These are phyloP conservation scores for Rhamnusium bicolor DNA, from an alignment of 2,888 invertebrate species.

Conservation along the genomic window DNA sequence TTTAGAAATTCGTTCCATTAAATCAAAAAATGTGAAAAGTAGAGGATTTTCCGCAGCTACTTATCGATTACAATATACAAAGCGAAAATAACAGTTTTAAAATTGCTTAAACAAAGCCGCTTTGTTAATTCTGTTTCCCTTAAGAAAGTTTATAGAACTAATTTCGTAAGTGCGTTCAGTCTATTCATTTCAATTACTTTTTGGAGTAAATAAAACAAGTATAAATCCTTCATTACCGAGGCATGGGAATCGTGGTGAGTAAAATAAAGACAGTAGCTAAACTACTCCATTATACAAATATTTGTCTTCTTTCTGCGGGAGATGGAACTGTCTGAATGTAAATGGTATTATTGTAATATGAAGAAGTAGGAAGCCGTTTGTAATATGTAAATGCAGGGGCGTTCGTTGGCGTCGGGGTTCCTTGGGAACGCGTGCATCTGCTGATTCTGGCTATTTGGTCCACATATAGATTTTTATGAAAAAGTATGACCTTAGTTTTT, in stretches of 20 bases:
- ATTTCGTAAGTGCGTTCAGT: slow-evolving; percentile 24
- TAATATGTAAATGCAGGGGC: slow-evolving; percentile 60
- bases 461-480: slow-evolving; percentile 26
- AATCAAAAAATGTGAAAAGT: no score
- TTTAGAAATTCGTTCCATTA: no score
- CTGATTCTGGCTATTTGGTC: slow-evolving; percentile 21
- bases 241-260: slow-evolving; percentile 24
- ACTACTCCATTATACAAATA: slow-evolving; percentile 69
- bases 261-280: slow-evolving; percentile 43
- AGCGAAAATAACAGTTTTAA: background rate
- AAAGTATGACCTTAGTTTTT: slow-evolving; percentile 9
- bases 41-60: no score
- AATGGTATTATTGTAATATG: slow-evolving; percentile 68
- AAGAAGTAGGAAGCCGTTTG: slow-evolving; percentile 63
- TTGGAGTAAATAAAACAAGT: slow-evolving; percentile 36
- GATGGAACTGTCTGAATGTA: slow-evolving; percentile 65
- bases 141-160: slow-evolving; percentile 23
- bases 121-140: slow-evolving; percentile 19
- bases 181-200: slow-evolving; percentile 27
- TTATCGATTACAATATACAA: background rate
- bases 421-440: slow-evolving; percentile 34
- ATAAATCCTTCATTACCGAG: slow-evolving; percentile 49
- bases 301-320: slow-evolving; percentile 66
- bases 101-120: background rate
- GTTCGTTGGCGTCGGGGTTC: slow-evolving; percentile 24